These are phyloP conservation scores for Gerris buenoi DNA, from an alignment of 1,140 invertebrate species.

Conservation along the genomic window DNA sequence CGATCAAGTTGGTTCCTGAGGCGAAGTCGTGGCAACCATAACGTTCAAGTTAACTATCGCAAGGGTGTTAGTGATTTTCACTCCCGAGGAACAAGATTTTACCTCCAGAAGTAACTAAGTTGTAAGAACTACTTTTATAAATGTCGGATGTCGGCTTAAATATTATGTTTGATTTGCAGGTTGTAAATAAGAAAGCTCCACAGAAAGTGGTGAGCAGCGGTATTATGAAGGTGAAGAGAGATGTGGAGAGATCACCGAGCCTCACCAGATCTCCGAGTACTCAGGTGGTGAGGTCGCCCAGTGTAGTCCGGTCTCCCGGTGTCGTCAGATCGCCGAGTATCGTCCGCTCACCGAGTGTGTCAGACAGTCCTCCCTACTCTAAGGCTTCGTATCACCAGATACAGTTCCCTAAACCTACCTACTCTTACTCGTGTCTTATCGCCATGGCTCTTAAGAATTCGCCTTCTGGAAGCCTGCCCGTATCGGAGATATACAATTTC, in stretches of 20 bases:
- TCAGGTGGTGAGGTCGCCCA: background rate
- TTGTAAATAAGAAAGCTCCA: background rate
- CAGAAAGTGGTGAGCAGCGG: background rate
- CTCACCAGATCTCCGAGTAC: background rate
- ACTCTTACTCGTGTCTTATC: conserved; percentile 94
- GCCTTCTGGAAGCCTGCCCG: conserved; percentile 78
- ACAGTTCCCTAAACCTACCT: conserved; percentile 85
- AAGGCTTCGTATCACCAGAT: conserved; percentile 23
- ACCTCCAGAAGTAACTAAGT: too few relatives aligned
- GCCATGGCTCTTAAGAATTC: conserved; percentile 96
- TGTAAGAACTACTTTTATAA: too few relatives aligned
- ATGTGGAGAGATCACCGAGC: background rate
- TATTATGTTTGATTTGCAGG: background rate
- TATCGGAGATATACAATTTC: conserved; percentile 96
- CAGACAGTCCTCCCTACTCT: conserved; percentile 24
- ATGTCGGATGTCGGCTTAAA: too few relatives aligned
- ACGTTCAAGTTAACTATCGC: too few relatives aligned
- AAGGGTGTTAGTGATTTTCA: too few relatives aligned
- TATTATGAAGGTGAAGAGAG: background rate
- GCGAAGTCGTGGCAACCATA: too few relatives aligned
- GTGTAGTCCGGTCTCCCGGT: background rate
- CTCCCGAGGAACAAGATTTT: too few relatives aligned
- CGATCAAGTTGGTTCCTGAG: too few relatives aligned
- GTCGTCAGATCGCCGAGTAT: background rate
- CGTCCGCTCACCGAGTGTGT: background rate